These are phyloP conservation scores for Dicranocentrus wangi DNA, from an alignment of 2,888 invertebrate genomes.

Conservation along the genomic window DNA sequence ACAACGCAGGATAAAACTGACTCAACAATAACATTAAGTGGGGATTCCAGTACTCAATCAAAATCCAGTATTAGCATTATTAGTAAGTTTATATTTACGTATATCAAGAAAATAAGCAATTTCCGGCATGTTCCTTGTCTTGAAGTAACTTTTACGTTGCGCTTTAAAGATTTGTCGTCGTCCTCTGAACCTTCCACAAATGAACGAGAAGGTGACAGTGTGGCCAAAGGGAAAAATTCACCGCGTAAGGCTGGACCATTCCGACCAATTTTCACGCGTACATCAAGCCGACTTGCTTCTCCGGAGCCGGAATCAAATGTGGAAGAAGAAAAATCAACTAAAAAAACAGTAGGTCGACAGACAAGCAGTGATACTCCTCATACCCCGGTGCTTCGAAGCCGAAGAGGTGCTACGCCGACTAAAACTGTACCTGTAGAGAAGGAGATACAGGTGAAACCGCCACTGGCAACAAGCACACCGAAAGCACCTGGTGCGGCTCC, in stretches of 20 bases:
- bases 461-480: background rate
- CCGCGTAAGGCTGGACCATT: background rate
- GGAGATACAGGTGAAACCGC: conserved; percentile 1
- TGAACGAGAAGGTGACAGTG: too few relatives aligned
- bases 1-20: too few relatives aligned
- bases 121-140: too few relatives aligned
- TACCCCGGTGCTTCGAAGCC: conserved; percentile 32
- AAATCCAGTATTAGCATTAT: too few relatives aligned
- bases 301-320: conserved; percentile 20
- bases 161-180: too few relatives aligned
- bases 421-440: conserved; percentile 29
- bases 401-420: conserved; percentile 47
- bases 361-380: conserved; percentile 10
- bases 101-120: too few relatives aligned
- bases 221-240: background rate
- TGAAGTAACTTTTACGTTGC: too few relatives aligned
- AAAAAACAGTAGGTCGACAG: conserved; percentile 21
- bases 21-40: too few relatives aligned
- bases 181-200: too few relatives aligned
- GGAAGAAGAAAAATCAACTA: conserved; percentile 29
- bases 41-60: too few relatives aligned
- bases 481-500: background rate
- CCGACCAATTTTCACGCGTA: conserved; percentile 12
- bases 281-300: conserved; percentile 32
- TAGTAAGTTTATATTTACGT: too few relatives aligned